Evolutionary conservation across 2,888 invertebrate genomes (phyloP).

Genomic region (Oxystoma pomonae): DNA sequence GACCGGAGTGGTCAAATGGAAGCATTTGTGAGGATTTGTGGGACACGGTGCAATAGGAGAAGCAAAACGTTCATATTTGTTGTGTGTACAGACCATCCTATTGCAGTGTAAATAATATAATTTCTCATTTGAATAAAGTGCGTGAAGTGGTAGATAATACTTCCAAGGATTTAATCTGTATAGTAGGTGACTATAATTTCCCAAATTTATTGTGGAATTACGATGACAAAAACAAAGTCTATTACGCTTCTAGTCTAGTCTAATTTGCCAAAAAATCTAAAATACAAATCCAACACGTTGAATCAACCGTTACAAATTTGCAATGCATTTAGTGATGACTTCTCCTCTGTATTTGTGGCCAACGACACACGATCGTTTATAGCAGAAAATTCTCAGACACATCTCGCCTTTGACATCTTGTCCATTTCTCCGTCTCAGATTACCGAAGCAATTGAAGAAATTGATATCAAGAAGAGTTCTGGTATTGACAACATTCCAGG

Average conservation of each 20-base stretch:
- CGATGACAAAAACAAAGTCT: neutral
- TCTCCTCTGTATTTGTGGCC: neutral
- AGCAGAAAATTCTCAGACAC: no score
- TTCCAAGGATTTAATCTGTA: neutral
- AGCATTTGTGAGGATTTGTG: neutral
- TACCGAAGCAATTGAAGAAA: neutral
- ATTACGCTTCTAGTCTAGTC: neutral
- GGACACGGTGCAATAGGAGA: neutral
- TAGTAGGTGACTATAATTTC: neutral
- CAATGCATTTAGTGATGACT: neutral
- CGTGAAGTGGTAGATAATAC: neutral
- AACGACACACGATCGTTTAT: neutral
- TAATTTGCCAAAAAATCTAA: neutral
- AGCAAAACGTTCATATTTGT: neutral
- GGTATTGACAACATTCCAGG: neutral
- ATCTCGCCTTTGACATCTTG: no score
- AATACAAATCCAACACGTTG: neutral
- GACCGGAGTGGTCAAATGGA: neutral
- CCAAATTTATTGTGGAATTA: neutral
- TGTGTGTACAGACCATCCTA: neutral
- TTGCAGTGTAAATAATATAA: neutral
- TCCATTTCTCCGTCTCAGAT: neutral
- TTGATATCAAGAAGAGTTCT: neutral
- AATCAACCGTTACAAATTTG: neutral
- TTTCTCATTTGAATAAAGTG: neutral